Conservation (phyloP, 53 echinoderm and acorn worm genomes). For the Crossaster papposus region DNA sequence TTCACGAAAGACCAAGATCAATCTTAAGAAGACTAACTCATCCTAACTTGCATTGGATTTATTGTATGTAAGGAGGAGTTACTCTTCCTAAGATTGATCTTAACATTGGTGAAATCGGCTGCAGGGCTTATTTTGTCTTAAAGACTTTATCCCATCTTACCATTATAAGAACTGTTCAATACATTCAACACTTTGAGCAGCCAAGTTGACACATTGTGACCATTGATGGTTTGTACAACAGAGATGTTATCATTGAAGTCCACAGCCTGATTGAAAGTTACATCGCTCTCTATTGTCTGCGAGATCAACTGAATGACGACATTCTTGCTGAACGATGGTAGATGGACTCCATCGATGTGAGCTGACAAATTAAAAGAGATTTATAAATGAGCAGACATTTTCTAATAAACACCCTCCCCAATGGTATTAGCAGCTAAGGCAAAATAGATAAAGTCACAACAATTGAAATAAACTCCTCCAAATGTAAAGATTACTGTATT, state of each 20-base stretch:
- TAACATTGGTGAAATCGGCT: too few relatives aligned
- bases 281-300: constrained; percentile 35
- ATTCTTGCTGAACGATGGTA: constrained; percentile 30
- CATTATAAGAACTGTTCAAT: constrained; percentile 12
- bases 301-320: constrained; percentile 7
- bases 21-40: too few relatives aligned
- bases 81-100: too few relatives aligned
- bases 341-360: constrained; percentile 41
- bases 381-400: background rate
- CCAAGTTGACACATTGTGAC: background rate
- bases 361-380: background rate
- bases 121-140: too few relatives aligned
- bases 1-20: too few relatives aligned
- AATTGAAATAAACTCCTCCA: too few relatives aligned
- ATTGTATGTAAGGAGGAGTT: too few relatives aligned
- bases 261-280: constrained; percentile 16
- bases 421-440: too few relatives aligned
- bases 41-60: too few relatives aligned
- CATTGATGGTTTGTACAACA: constrained; percentile 30
- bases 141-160: background rate
- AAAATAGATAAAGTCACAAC: too few relatives aligned
- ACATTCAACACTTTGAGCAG: constrained; percentile 10
- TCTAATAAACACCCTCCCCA: background rate
- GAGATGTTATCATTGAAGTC: constrained; percentile 24
- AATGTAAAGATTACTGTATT: too few relatives aligned